These are phyloP conservation scores for Pollimyrus isidori DNA, from an alignment of 2,113 vertebrate species.

Conservation along the genomic window DNA sequence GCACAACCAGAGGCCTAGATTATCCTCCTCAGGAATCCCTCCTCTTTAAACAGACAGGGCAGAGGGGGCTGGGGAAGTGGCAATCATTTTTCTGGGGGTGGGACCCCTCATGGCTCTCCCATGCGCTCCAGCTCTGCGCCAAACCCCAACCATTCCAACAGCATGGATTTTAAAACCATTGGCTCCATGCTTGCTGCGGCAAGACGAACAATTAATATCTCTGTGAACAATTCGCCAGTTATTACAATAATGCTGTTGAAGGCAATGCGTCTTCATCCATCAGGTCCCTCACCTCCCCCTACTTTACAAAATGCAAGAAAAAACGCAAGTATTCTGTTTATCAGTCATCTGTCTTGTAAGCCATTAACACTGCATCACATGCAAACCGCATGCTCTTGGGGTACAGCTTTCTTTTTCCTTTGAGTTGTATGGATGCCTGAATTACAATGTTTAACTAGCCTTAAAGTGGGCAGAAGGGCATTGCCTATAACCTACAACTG, in stretches of 20 bases:
- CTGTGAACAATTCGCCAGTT: neutral
- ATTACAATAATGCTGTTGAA: neutral
- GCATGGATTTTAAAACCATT: neutral
- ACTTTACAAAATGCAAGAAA: neutral
- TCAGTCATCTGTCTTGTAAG: neutral
- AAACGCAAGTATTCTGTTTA: neutral
- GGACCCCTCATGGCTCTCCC: neutral
- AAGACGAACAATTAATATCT: neutral
- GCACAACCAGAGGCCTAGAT: slow-evolving; percentile 74
- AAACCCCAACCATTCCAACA: neutral
- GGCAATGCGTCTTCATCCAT: neutral
- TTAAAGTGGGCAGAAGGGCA: neutral
- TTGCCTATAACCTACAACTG: neutral
- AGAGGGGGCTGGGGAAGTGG: slow-evolving; percentile 67
- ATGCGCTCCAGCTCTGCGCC: neutral
- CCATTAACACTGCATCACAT: neutral
- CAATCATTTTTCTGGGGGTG: slow-evolving; percentile 66
- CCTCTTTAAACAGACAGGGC: slow-evolving; percentile 85
- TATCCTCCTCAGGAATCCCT: slow-evolving; percentile 76
- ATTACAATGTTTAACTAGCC: neutral
- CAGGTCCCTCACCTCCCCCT: neutral
- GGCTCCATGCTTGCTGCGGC: neutral
- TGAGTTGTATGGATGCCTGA: neutral
- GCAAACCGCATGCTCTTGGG: neutral
- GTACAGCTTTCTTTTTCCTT: neutral